Conservation (phyloP, 1,140 invertebrate genomes). For the Chironomus tepperi region DNA sequence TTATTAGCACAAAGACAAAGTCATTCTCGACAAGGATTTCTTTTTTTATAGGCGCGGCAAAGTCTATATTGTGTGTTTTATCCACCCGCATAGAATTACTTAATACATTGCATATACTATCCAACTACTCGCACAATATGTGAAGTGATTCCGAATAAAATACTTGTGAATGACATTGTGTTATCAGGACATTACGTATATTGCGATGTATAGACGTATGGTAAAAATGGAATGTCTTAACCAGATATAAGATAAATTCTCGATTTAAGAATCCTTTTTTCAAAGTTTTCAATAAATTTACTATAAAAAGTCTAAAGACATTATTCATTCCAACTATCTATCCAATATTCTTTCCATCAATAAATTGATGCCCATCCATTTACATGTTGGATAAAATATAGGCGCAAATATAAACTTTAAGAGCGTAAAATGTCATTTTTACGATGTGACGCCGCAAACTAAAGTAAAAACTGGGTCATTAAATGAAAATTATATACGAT, state of each 20-base stretch:
- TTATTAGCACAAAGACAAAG: background rate
- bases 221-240: too few relatives aligned
- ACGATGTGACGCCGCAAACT: background rate
- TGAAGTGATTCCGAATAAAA: background rate
- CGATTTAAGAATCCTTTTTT: too few relatives aligned
- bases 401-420: background rate
- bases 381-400: background rate
- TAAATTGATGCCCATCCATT: too few relatives aligned
- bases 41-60: background rate
- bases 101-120: background rate
- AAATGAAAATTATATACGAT: background rate
- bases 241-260: too few relatives aligned
- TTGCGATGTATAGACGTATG: too few relatives aligned
- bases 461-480: constrained; percentile 1
- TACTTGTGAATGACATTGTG: too few relatives aligned
- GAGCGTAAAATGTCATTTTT: background rate
- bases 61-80: constrained; percentile 6
- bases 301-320: too few relatives aligned
- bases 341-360: too few relatives aligned
- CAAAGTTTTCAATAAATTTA: too few relatives aligned
- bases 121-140: background rate
- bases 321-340: too few relatives aligned
- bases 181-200: too few relatives aligned
- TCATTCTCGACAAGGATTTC: background rate
- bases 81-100: background rate